A percentile compares a stretch with the other conserved stretches of the same genome.
These are phyloP conservation scores for Acanthosoma haemorrhoidale DNA, from an alignment of 2,888 invertebrate species.

Conservation along the genomic window DNA sequence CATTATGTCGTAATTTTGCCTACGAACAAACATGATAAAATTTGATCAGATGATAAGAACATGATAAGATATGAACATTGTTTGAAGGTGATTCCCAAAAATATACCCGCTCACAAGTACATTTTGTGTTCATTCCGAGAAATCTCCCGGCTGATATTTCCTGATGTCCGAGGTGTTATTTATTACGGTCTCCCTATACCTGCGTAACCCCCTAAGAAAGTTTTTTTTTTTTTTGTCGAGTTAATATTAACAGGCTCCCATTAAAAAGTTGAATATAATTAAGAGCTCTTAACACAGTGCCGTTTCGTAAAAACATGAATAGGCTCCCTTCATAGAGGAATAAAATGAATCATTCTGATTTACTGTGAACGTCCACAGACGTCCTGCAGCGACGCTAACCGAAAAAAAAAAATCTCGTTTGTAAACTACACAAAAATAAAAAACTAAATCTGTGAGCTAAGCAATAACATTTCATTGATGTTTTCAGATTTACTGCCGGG, in stretches of 20 bases:
- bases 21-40: too few relatives aligned
- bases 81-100: too few relatives aligned
- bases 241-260: background rate
- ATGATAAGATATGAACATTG: too few relatives aligned
- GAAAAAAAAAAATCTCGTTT: too few relatives aligned
- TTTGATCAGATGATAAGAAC: too few relatives aligned
- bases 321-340: background rate
- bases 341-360: constrained; percentile 5
- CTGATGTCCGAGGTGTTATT: too few relatives aligned
- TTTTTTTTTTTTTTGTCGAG: background rate
- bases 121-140: too few relatives aligned
- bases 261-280: constrained; percentile 10
- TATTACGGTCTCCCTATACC: background rate
- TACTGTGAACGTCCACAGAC: background rate
- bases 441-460: background rate
- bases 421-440: background rate
- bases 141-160: too few relatives aligned
- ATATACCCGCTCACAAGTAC: too few relatives aligned
- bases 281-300: background rate
- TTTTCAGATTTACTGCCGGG: background rate
- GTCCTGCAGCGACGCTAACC: background rate
- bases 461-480: background rate
- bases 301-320: background rate
- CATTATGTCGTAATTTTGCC: too few relatives aligned
- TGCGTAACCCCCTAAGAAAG: background rate